These are phyloP conservation scores for Sus cebifrons DNA, from an alignment of 2,797 vertebrate genomes.

Conservation along the genomic window DNA sequence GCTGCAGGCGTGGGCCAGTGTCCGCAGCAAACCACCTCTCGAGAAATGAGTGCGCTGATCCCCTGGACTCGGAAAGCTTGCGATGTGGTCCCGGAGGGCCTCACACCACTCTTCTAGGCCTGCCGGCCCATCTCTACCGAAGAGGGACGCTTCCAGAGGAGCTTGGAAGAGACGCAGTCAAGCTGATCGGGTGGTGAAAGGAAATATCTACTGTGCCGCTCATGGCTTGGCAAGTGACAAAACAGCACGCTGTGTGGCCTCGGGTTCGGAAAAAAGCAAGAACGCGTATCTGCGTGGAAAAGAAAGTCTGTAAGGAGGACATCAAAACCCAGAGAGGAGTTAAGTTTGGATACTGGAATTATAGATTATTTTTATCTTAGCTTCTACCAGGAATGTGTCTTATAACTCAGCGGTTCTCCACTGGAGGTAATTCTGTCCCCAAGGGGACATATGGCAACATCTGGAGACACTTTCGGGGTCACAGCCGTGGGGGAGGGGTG, in stretches of 20 bases:
- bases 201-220: rapidly evolving
- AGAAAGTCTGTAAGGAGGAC: neutral
- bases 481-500: too few relatives aligned
- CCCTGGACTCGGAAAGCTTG: neutral
- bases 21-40: too few relatives aligned
- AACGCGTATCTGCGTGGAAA: neutral
- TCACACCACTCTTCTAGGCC: neutral
- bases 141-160: rapidly evolving
- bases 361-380: neutral
- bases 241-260: neutral
- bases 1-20: neutral
- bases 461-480: neutral
- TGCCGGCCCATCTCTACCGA: neutral
- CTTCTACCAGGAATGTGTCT: neutral
- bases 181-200: rapidly evolving
- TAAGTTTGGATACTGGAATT: neutral
- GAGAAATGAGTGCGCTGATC: too few relatives aligned
- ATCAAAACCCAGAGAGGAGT: neutral
- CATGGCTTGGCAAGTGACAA: neutral
- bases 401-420: neutral
- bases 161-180: neutral
- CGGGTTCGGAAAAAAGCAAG: neutral
- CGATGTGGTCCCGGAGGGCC: neutral
- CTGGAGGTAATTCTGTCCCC: neutral
- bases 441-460: neutral